Base-by-base conservation (phyloP, 2,888 invertebrate species). In the Xylophagus ater region DNA sequence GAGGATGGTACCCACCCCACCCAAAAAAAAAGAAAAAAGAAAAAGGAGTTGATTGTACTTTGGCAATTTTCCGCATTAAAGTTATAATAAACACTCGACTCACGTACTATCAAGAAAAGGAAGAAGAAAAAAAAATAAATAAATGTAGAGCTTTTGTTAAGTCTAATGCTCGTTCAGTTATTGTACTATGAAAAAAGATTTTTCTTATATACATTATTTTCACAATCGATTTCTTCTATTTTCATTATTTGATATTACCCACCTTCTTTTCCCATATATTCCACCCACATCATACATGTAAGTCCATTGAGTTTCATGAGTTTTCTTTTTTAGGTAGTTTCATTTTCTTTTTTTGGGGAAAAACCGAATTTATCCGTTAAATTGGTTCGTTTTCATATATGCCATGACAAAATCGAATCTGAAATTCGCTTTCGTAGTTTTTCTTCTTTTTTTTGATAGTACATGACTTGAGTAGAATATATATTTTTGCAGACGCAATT, bases 51-150 rank as follows among this genome's bases (percentile, higher is more conserved):
- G 21, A 21, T 30, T 30, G 29, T 37, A 30, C 30, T 37, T 37
- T 37, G 14, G 29, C 29, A 37, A 37, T 37, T 30, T 37, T 37
- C 37, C 20, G 41, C 36, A 41, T 41, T 41, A 44, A 44, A 44
- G 38, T 25, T 34, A 44, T 44, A 39, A 44, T 44, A 44, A 44
- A 44, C 41, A 44, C 44, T 37, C 44, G 39, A 34, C 25, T 44
- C 44, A 44, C 44, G 44, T 44, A 41, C 41, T 19, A 31, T 21
- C 32, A 24, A 41, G 41, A 44, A n/a, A n/a, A n/a, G n/a, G n/a
- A n/a, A n/a, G n/a, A n/a, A n/a, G n/a, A n/a, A n/a, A n/a, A n/a
- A n/a, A n/a, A n/a, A n/a, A n/a, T n/a, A n/a, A n/a, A n/a, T n/a
- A n/a, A n/a, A n/a, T n/a, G n/a, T n/a, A n/a, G n/a, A n/a, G n/a